phyloP scores from a whole-genome alignment of 2,113 vertebrate species.

The Chiloscyllium plagiosum region DNA sequence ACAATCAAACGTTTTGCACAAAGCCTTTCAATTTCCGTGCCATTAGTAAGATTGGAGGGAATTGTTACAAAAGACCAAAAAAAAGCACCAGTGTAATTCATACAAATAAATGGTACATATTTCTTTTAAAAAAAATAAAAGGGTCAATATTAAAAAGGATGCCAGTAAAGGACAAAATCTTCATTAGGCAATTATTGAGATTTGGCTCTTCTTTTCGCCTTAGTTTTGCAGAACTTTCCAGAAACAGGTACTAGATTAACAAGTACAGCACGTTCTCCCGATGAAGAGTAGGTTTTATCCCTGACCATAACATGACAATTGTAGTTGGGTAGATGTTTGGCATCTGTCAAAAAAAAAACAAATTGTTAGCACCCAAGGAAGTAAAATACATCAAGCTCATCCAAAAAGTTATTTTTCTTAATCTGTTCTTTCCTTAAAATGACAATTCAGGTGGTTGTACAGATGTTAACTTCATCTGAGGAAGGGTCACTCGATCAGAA shows the following conservation, averaged over 20 bases:
- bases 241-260: neutral
- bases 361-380: too few relatives aligned
- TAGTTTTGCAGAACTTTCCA: neutral
- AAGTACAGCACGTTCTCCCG: neutral
- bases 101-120: neutral
- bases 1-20: neutral
- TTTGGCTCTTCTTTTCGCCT: neutral
- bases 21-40: neutral
- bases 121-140: neutral
- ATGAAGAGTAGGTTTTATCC: slow-evolving; percentile 19
- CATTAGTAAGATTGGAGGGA: neutral
- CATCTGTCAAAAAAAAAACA: neutral
- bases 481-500: too few relatives aligned
- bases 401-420: neutral
- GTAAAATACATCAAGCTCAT: neutral
- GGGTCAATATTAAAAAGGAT: neutral
- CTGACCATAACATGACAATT: neutral
- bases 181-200: neutral
- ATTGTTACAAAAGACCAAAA: neutral
- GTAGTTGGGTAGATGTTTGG: neutral
- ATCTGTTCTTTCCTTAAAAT: neutral
- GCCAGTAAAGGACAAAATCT: neutral
- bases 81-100: neutral
- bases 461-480: neutral
- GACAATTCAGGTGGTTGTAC: neutral